Base-by-base conservation (phyloP, 2,797 vertebrate species). In the Paramormyrops hopkinsi region DNA sequence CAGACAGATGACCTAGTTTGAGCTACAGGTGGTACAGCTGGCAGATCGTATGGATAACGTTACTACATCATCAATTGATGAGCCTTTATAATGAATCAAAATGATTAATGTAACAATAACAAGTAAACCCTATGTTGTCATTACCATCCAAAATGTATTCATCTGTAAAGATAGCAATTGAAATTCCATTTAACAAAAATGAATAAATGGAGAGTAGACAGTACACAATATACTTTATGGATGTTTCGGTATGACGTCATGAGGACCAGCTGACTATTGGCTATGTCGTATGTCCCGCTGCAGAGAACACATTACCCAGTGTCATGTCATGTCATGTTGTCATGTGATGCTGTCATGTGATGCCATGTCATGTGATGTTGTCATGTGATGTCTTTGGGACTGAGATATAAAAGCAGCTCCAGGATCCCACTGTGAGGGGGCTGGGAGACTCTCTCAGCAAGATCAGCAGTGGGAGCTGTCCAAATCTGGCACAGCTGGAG, bases 401-500 rank as follows among this genome's bases (percentile, higher is more conserved):
- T 6, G 73, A 41, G 65, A 12, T 73, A 79, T 44, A n/a, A 79
- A 19, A 44, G 2, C 17, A 14, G 73, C 14, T 79, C 73, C 73
- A n/a, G 37, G 37, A 44, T 79, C 2, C 65, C 19, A 44, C 73
- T 44, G 73, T 79, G 73, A 79, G 37, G 37, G 19, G 14, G 6
- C 14, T 2, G 6, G 73, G 73, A 41, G 33, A 19, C 33, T 19
- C 33, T 76, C 33, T 79, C 33, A 79, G 73, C 37, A 44, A 79
- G 37, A 79, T 79, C 73, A 79, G 73, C 73, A 79, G 33, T 79
- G 37, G 73, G 73, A 79, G 73, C 73, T 79, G 37, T 79, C 73
- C 73, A 79, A 79, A 79, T 79, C 73, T 17, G 73, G 73, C 73
- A 79, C 73, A 79, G 73, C 73, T 79, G 33, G 37, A 79, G 73